Base-by-base conservation (phyloP, 2,888 invertebrate species). In the Drosophila affinis region DNA sequence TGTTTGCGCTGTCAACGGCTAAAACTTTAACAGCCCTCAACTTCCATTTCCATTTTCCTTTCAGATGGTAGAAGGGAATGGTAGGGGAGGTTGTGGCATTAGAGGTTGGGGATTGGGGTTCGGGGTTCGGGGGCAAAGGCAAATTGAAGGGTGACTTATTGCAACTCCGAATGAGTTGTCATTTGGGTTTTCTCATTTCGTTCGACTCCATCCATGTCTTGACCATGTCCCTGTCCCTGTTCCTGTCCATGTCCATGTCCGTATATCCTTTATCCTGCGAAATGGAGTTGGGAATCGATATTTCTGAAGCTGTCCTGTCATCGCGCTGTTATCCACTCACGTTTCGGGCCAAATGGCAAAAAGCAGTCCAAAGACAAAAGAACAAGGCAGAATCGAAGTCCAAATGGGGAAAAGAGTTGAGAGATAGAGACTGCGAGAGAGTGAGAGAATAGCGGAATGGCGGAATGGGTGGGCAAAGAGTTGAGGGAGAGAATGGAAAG, bases 71-170 rank as follows among this genome's bases (percentile, higher is more conserved):
- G 34, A 12, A 0, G 7, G n/a, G 39, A 3, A 12, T 34, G 3
- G 32, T 4, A 9, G 3, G 29, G 12, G 34, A 12, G 29, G 29
- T 32, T 32, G 32, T 32, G 32, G 34, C 39, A 39, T 39, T 39
- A 39, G 39, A 39, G 4, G 39, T 39, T 51, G 27, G 27, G 27
- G 29, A 2, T 17, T 39, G 48, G 32, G 27, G 34, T 44, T 53
- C 21, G 18, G 14, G 27, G 29, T 48, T 58, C 55, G 46, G 53
- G n/a, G 17, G 52, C 21, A 47, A 39, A 75, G 58, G 69, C 76
- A 57, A 71, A 78, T 76, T 87, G 77, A 87, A 81, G 87, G 87
- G 82, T 82, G 87, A 87, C 82, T 82, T 87, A 82, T 82, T 77
- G 77, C 79, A 72, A 65, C 73, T 72, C 59, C 73, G 54, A 72